Conservation (phyloP, 2,888 invertebrate species). For the Taphrorychus bicolor region DNA sequence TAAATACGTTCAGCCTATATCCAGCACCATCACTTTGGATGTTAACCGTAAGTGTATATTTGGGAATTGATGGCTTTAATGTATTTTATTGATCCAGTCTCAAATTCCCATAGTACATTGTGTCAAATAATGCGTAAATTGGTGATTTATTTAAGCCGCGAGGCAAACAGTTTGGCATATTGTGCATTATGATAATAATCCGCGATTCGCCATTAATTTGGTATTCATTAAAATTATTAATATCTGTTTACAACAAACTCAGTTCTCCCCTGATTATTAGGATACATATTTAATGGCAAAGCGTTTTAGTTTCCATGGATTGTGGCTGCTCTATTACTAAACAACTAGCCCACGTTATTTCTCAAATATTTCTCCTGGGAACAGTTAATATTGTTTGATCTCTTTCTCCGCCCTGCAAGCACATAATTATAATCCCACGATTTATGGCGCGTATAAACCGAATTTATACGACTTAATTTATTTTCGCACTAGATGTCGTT, state of each 20-base stretch:
- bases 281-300: constrained; percentile 3
- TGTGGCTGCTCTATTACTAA: not conserved
- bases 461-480: constrained; percentile 2
- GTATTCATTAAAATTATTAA: constrained; percentile 12
- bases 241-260: constrained; percentile 9
- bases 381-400: not conserved
- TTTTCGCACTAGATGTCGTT: constrained; percentile 3
- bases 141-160: not conserved
- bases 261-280: not conserved
- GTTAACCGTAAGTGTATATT: constrained; percentile 71
- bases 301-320: not conserved
- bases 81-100: not conserved
- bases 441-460: not conserved
- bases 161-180: constrained; percentile 5
- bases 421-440: not conserved
- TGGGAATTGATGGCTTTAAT: too few relatives aligned
- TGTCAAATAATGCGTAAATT: not conserved
- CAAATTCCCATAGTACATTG: not conserved
- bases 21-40: constrained; percentile 72
- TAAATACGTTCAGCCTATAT: constrained; percentile 71
- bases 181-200: constrained; percentile 7
- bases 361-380: not conserved
- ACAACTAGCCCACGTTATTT: too few relatives aligned
- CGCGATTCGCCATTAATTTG: constrained; percentile 6
- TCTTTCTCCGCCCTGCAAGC: not conserved